These are phyloP conservation scores for Acanthosoma haemorrhoidale DNA, from an alignment of 2,888 invertebrate genomes.

Conservation along the genomic window DNA sequence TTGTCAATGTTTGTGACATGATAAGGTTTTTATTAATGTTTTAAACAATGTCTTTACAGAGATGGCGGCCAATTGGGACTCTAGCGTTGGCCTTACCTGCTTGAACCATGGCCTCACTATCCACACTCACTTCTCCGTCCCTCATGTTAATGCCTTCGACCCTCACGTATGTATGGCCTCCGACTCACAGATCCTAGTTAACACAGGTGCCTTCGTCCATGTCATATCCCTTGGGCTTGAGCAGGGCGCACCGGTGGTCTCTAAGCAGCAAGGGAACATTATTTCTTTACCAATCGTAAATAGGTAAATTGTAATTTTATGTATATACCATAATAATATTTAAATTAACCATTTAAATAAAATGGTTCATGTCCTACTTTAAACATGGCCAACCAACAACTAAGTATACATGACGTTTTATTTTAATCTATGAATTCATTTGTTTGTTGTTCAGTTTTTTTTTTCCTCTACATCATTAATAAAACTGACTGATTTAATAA, in stretches of 20 bases:
- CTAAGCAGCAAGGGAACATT: background rate
- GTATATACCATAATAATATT: too few relatives aligned
- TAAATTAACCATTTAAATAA: background rate
- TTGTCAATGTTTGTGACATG: too few relatives aligned
- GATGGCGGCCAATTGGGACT: conserved; percentile 52
- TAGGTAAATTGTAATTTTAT: too few relatives aligned
- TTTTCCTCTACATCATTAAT: too few relatives aligned
- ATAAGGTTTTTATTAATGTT: too few relatives aligned
- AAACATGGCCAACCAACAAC: too few relatives aligned
- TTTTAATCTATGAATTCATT: too few relatives aligned
- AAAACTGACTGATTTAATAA: too few relatives aligned
- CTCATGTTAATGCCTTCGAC: conserved; percentile 71
- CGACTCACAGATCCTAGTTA: conserved; percentile 56
- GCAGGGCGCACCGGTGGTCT: background rate
- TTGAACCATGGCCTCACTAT: conserved; percentile 84
- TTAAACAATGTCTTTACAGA: conserved; percentile 46
- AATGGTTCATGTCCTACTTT: background rate
- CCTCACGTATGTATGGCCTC: conserved; percentile 49
- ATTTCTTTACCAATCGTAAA: conserved; percentile 22
- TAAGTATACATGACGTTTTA: too few relatives aligned
- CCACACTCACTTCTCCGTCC: conserved; percentile 85
- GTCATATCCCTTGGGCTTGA: conserved; percentile 61
- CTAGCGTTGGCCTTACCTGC: conserved; percentile 59
- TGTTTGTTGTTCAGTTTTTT: background rate
- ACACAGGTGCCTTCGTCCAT: conserved; percentile 79